Percentiles rank a stretch among this genome's conserved stretches.
Conservation (phyloP, 2,888 invertebrate genomes). For the Drosophila atripex region DNA sequence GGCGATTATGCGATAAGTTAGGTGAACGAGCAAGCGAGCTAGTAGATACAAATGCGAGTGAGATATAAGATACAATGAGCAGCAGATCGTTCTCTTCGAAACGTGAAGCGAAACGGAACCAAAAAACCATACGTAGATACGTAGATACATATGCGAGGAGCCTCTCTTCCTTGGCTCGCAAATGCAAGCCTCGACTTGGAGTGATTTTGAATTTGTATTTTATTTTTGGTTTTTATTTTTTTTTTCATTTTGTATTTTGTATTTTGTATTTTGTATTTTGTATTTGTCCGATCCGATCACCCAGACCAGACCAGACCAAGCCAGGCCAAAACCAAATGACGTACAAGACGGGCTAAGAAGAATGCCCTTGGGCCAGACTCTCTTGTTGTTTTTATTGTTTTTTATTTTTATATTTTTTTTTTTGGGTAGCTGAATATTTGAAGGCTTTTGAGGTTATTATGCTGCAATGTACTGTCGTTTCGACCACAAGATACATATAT, state of each 20-base stretch:
- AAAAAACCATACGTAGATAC: slow-evolving; percentile 6
- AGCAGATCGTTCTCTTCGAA: neutral
- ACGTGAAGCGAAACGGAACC: slow-evolving; percentile 18
- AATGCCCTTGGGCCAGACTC: slow-evolving; percentile 30
- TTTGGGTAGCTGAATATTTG: slow-evolving; percentile 40
- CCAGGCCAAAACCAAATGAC: slow-evolving; percentile 26
- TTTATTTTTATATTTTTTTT: neutral
- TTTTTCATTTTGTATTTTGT: neutral
- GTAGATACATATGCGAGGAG: neutral
- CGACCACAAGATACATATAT: slow-evolving; percentile 10
- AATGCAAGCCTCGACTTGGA: slow-evolving; percentile 30
- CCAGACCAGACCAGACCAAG: slow-evolving; percentile 6
- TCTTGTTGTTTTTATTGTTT: slow-evolving; percentile 3
- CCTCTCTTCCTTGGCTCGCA: slow-evolving; percentile 12
- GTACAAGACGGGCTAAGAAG: slow-evolving; percentile 21
- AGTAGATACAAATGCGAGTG: slow-evolving; percentile 1
- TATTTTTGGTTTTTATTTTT: neutral
- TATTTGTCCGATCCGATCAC: slow-evolving; percentile 33
- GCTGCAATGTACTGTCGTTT: slow-evolving; percentile 32
- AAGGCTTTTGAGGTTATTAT: slow-evolving; percentile 48
- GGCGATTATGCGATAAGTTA: slow-evolving; percentile 76
- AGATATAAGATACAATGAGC: neutral
- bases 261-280: slow-evolving; percentile 6
- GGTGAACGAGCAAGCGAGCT: slow-evolving; percentile 51
- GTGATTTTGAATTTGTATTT: slow-evolving; percentile 25